Percentiles rank a stretch among this genome's conserved stretches.
Conservation (phyloP, 2,797 vertebrate genomes). For the Xerus rutilus region DNA sequence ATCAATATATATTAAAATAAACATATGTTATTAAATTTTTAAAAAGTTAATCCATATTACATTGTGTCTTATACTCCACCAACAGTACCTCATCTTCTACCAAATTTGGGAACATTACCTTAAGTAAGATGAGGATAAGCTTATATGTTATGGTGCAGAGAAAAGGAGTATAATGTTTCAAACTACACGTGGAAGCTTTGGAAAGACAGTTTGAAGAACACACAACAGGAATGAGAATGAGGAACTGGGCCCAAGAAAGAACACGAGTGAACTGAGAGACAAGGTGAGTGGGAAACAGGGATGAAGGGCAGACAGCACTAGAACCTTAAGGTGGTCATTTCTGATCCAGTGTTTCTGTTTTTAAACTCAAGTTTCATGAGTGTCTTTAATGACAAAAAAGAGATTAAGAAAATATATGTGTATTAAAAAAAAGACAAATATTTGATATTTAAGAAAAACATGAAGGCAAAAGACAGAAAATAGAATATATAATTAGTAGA, state of each 20-base stretch:
- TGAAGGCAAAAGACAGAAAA: neutral
- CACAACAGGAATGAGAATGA: neutral
- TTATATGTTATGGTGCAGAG: neutral
- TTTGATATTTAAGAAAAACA: slow-evolving; percentile 33
- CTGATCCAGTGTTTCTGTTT: neutral
- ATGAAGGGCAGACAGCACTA: neutral
- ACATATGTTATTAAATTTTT: neutral
- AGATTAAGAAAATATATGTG: neutral
- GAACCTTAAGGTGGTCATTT: neutral
- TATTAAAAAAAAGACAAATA: neutral
- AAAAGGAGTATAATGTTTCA: neutral
- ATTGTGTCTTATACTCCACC: neutral
- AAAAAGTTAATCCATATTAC: neutral
- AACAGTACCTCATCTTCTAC: neutral
- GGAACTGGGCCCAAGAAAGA: neutral
- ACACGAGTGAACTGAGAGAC: neutral
- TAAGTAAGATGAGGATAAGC: neutral
- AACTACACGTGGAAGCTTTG: neutral
- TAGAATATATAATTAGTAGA: neutral
- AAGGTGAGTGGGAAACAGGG: neutral
- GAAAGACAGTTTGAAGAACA: neutral
- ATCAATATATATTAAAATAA: neutral
- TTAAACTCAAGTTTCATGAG: neutral
- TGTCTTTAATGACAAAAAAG: neutral
- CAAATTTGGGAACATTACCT: neutral